phyloP scores from a whole-genome alignment of 2,888 invertebrate genomes.

The Norana najaformis region DNA sequence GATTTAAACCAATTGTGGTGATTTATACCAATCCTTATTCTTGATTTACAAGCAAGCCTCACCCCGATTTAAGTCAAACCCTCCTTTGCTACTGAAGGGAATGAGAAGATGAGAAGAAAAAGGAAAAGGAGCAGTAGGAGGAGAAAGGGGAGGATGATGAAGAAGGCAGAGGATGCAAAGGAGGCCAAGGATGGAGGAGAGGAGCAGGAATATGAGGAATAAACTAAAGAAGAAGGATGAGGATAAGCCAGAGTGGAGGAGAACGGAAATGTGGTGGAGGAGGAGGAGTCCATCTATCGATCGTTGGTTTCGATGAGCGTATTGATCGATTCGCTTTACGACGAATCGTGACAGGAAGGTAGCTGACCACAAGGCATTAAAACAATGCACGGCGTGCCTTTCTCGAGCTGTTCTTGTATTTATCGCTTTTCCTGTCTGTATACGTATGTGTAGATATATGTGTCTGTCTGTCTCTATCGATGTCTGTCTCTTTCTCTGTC shows the following conservation, averaged over 20 bases:
- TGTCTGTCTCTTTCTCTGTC: neutral
- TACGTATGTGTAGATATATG: too few relatives aligned
- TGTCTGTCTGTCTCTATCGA: neutral
- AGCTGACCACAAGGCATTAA: neutral
- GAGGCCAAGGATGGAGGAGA: too few relatives aligned
- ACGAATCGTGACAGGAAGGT: neutral
- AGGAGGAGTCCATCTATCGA: neutral
- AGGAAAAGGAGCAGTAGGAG: neutral
- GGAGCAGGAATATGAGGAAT: too few relatives aligned
- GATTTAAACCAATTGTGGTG: too few relatives aligned
- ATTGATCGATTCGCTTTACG: slow-evolving; percentile 22
- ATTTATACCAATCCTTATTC: too few relatives aligned
- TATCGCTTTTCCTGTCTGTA: neutral
- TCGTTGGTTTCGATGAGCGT: neutral
- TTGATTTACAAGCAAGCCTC: too few relatives aligned
- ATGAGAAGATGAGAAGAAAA: neutral
- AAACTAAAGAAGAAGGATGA: too few relatives aligned
- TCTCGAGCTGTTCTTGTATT: neutral
- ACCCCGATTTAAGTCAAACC: too few relatives aligned
- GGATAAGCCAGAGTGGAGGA: too few relatives aligned
- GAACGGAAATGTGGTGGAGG: too few relatives aligned
- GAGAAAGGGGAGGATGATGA: neutral
- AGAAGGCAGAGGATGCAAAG: neutral
- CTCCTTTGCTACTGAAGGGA: too few relatives aligned
- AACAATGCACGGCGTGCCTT: neutral